Evolutionary conservation across 2,797 vertebrate species (phyloP).

Genomic region (Periophthalmus magnuspinnatus): DNA sequence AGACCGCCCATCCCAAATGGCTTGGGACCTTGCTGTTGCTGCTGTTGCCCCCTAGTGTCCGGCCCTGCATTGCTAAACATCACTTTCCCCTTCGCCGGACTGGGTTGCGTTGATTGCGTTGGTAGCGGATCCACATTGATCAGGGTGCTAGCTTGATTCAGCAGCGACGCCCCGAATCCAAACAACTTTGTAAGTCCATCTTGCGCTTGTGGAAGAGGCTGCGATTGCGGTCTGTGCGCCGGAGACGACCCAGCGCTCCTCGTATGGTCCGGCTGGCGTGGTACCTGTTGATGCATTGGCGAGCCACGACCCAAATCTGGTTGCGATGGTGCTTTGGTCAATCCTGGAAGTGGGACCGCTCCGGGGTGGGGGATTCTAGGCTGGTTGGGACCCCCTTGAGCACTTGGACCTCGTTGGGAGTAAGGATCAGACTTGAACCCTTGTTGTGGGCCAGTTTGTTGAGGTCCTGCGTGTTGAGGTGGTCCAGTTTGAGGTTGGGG

Average conservation of each 20-base stretch:
- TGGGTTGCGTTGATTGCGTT: slow-evolving; percentile 78
- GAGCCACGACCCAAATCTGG: slow-evolving; percentile 82
- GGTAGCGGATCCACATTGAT: slow-evolving; percentile 91
- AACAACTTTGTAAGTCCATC: slow-evolving; percentile 96
- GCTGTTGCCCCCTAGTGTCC: slow-evolving; percentile 65
- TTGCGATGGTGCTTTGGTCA: slow-evolving; percentile 83
- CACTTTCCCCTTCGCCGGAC: slow-evolving; percentile 86
- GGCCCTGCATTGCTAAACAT: slow-evolving; percentile 90
- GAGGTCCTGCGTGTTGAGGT: slow-evolving; percentile 58
- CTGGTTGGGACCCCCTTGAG: slow-evolving; percentile 67
- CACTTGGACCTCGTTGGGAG: slow-evolving; percentile 65
- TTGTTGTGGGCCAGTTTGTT: slow-evolving; percentile 41
- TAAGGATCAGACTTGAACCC: slow-evolving; percentile 64
- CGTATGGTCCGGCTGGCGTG: slow-evolving; percentile 76
- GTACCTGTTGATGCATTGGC: slow-evolving; percentile 79
- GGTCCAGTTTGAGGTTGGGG: slow-evolving; percentile 54
- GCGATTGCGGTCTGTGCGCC: slow-evolving; percentile 71
- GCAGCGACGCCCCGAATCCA: slow-evolving; percentile 92
- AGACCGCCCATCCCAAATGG: slow-evolving; percentile 61
- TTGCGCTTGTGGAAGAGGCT: slow-evolving; percentile 79
- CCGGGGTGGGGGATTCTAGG: slow-evolving; percentile 78
- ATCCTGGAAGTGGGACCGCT: slow-evolving; percentile 76
- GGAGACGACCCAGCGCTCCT: slow-evolving; percentile 81
- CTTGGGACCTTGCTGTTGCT: slow-evolving; percentile 44
- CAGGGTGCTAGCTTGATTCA: slow-evolving; percentile 96